Evolutionary conservation across 2,888 invertebrate species (phyloP).

Genomic region (Periphyllus acericola): DNA sequence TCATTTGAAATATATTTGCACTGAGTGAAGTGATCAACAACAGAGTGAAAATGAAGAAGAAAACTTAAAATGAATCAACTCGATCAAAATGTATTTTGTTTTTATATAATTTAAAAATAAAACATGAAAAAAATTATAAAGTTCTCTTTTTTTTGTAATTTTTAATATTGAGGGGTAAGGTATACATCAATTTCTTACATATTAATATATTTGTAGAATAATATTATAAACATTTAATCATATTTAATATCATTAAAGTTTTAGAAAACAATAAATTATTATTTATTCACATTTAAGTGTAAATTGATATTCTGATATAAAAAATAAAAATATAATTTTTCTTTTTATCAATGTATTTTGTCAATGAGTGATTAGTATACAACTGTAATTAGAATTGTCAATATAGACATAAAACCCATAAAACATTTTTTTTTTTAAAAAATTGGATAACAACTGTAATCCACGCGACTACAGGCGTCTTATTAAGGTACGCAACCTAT

Average conservation of each 20-base stretch:
- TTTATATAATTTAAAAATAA: background rate
- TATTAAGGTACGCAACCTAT: no score
- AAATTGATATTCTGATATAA: conserved; percentile 7
- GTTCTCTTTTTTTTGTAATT: conserved; percentile 14
- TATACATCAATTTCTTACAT: background rate
- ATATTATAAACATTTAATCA: conserved; percentile 9
- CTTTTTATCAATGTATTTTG: conserved; percentile 30
- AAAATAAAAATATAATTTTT: conserved; percentile 6
- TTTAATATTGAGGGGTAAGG: conserved; percentile 2
- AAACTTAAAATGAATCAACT: background rate
- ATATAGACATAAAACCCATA: no score
- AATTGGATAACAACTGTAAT: no score
- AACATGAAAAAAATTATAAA: conserved; percentile 2
- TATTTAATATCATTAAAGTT: conserved; percentile 25
- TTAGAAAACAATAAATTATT: conserved; percentile 17
- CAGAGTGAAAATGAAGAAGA: conserved; percentile 17
- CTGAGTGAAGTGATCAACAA: conserved; percentile 29
- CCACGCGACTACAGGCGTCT: no score
- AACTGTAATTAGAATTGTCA: no score
- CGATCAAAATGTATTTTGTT: no score
- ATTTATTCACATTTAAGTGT: background rate
- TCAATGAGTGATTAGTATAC: no score
- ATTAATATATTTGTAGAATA: conserved; percentile 12
- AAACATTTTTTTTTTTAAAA: no score
- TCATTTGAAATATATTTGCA: no score